These are phyloP conservation scores for Rafetus swinhoei DNA, from an alignment of 2,113 vertebrate species.

Conservation along the genomic window DNA sequence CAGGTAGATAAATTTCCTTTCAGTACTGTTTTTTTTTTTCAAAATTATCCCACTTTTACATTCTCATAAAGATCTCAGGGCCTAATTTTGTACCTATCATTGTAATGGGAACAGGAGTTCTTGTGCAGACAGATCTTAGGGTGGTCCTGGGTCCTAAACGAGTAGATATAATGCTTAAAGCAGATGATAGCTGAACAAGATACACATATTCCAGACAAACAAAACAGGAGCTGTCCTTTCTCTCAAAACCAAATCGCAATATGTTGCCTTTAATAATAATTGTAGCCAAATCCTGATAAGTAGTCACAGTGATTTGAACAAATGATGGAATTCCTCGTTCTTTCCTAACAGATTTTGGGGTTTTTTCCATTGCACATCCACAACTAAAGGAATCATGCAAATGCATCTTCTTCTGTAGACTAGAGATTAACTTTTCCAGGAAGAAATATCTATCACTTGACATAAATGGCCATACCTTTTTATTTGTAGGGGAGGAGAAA, in stretches of 20 bases:
- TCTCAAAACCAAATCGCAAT: background rate
- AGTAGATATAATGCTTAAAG: background rate
- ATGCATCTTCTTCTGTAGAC: background rate
- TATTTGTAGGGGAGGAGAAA: background rate
- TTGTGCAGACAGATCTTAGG: background rate
- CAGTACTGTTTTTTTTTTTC: too few species aligned
- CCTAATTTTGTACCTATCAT: background rate
- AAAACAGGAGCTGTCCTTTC: constrained; percentile 19
- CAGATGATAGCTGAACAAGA: constrained; percentile 2
- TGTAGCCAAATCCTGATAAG: background rate
- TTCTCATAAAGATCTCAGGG: constrained; percentile 9
- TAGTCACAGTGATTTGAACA: background rate
- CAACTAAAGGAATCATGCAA: background rate
- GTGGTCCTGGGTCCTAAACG: background rate
- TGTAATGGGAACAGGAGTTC: background rate
- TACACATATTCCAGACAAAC: background rate
- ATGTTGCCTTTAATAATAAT: background rate
- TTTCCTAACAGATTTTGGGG: background rate
- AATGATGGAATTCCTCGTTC: background rate
- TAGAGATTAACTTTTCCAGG: background rate
- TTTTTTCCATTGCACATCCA: background rate
- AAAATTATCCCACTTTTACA: background rate
- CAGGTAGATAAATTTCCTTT: too few species aligned
- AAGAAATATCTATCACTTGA: background rate
- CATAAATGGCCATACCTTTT: background rate